Evolutionary conservation across 2,888 invertebrate species (phyloP), one percentile per base, ranked within the genome.

Genomic region (Aspidiotus destructor): DNA sequence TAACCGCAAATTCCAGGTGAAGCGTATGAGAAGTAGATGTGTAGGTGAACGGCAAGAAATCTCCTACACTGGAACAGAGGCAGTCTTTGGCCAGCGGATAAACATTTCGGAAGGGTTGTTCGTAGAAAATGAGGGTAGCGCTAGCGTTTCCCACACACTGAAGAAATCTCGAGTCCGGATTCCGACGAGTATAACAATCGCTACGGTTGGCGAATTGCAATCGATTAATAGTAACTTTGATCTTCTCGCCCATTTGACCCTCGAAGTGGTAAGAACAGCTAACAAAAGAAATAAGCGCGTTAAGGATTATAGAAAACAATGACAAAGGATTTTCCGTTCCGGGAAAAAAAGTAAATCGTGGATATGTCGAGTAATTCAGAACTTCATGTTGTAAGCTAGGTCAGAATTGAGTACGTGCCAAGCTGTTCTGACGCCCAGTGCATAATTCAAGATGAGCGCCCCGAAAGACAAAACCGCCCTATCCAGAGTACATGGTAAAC

Each of bases 261-360:
- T 92, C 90, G 76, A 92, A 92, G 60, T 90, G 87, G 78, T 92
- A 92, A 60, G 87, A 84, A 78, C 94, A 94, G 75, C 88, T 88
- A 81, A 62, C 81, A 79, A 58, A 71, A 67, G 67, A 16, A 63
- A 60, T 41, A 40, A 68, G 17, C 52, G 57, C 13, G 41, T 3
- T 60, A 2, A 1, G 3, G 52, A n/a, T 52, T 11, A 13, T 52
- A n/a, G 2, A 52, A 52, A 52, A 13, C 0, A 52, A 7, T 62
- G 0, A 61, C 13, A 42, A 8, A n/a, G 17, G 40, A 17, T 17
- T 53, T 48, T 8, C 5, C n/a, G 54, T 6, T 17, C 28, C 48
- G 48, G 52, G 15, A 63, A n/a, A 28, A 63, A 53, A 16, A 63
- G 28, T 40, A 6, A 62, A 48, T 28, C 28, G 28, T 28, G 28